These are phyloP conservation scores for Hetaerina titia DNA, from an alignment of 2,888 invertebrate species.

Conservation along the genomic window DNA sequence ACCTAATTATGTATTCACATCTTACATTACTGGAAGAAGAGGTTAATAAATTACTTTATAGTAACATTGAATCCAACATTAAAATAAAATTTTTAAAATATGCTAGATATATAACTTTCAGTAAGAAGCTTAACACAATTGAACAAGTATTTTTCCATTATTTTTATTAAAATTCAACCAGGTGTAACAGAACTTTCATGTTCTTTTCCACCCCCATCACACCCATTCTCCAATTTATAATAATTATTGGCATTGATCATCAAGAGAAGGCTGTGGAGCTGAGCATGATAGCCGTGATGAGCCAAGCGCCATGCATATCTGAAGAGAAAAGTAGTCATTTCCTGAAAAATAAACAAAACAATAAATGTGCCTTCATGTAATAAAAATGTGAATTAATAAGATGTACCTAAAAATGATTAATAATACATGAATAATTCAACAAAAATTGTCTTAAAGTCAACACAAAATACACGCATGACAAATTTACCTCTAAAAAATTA, in stretches of 20 bases:
- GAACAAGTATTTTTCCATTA: not conserved
- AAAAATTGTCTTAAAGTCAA: too few species aligned
- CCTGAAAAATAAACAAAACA: conserved; percentile 81
- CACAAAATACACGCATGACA: too few species aligned
- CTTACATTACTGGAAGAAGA: too few species aligned
- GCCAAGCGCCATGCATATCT: conserved; percentile 83
- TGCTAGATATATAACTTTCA: not conserved
- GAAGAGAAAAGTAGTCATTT: conserved; percentile 81
- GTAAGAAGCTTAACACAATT: not conserved
- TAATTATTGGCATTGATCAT: conserved; percentile 84
- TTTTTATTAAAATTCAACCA: not conserved
- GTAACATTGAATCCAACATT: not conserved
- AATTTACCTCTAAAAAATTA: too few species aligned
- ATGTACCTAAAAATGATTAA: too few species aligned
- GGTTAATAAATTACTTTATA: too few species aligned
- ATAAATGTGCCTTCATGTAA: not conserved
- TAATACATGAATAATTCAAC: too few species aligned
- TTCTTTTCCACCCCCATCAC: conserved; percentile 13
- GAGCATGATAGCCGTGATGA: conserved; percentile 84
- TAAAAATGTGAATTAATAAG: too few species aligned
- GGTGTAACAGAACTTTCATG: not conserved
- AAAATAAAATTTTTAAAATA: not conserved
- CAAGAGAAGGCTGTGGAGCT: conserved; percentile 83
- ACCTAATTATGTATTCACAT: too few species aligned
- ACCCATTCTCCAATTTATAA: conserved; percentile 74